Percentiles rank a stretch among this genome's conserved stretches.
Evolutionary conservation across 2,888 invertebrate species (phyloP).

Genomic region (Drosophila antonietae): DNA sequence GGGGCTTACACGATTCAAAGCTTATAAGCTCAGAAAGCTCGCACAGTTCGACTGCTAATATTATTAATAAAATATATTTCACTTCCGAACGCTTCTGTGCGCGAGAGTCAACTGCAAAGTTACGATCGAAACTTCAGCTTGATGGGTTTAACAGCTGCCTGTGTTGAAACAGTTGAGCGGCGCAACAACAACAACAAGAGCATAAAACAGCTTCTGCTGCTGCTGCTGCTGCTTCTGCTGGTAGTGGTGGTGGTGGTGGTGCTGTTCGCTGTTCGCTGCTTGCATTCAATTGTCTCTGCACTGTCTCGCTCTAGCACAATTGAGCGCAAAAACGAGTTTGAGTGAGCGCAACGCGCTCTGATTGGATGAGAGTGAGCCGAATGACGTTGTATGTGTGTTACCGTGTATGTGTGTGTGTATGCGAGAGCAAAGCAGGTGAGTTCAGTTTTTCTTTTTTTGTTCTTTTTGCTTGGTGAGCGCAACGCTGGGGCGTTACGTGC

Average conservation of each 20-base stretch:
- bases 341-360: conserved; percentile 62
- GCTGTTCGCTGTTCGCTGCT: conserved; percentile 49
- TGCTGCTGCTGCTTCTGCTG: conserved; percentile 53
- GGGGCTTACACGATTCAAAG: conserved; percentile 22
- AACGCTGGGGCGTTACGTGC: conserved; percentile 63
- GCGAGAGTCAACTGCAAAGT: conserved; percentile 85
- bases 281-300: conserved; percentile 58
- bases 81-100: conserved; percentile 85
- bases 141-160: conserved; percentile 83
- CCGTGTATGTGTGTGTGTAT: conserved; percentile 5
- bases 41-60: conserved; percentile 75
- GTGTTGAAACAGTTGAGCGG: conserved; percentile 76
- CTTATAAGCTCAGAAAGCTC: conserved; percentile 34
- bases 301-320: conserved; percentile 57
- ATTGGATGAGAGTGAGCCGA: conserved; percentile 51
- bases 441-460: background rate
- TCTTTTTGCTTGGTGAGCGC: conserved; percentile 19
- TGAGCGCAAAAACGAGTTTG: conserved; percentile 67
- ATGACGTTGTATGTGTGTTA: conserved; percentile 14
- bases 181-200: conserved; percentile 51
- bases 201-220: conserved; percentile 79
- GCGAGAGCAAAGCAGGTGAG: conserved; percentile 55
- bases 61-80: conserved; percentile 85
- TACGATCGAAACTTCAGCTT: conserved; percentile 85
- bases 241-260: conserved; percentile 35